phyloP scores from a whole-genome alignment of 1,140 invertebrate species.

The Lasioglossum baleicum region DNA sequence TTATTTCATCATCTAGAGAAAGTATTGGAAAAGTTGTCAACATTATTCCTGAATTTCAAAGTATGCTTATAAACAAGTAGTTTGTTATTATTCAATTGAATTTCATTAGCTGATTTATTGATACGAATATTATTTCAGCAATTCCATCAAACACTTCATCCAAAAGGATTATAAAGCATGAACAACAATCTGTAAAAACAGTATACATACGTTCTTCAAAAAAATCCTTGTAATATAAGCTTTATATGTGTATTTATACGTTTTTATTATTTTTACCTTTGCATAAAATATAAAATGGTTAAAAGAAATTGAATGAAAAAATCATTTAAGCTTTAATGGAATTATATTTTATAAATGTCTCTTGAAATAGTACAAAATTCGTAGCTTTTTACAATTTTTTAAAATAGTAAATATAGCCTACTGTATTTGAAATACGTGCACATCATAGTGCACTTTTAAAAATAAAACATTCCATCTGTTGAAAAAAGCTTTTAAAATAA shows the following conservation, averaged over 20 bases:
- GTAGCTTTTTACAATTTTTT: too few species aligned
- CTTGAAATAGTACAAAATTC: too few species aligned
- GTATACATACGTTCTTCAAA: not conserved
- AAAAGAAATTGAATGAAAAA: not conserved
- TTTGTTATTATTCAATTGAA: not conserved
- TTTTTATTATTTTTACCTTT: not conserved
- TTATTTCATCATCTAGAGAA: conserved; percentile 58
- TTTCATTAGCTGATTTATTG: not conserved
- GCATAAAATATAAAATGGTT: not conserved
- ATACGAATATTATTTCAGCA: conserved; percentile 26
- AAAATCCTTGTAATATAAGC: conserved; percentile 22
- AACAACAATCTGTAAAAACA: not conserved
- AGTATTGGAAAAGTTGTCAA: conserved; percentile 67
- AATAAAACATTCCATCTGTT: too few species aligned
- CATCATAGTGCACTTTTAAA: too few species aligned
- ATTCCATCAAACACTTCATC: not conserved
- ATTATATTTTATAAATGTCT: not conserved
- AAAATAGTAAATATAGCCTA: too few species aligned
- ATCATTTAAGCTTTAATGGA: not conserved
- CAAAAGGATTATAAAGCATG: conserved; percentile 13
- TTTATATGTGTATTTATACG: not conserved
- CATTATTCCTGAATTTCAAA: conserved; percentile 56
- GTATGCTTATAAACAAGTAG: conserved; percentile 12
- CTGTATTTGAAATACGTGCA: too few species aligned
- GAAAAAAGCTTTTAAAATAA: too few species aligned